Percentiles rank a stretch among this genome's conserved stretches.
Evolutionary conservation across 2,797 vertebrate genomes (phyloP).

Genomic region (Amniataba percoides): DNA sequence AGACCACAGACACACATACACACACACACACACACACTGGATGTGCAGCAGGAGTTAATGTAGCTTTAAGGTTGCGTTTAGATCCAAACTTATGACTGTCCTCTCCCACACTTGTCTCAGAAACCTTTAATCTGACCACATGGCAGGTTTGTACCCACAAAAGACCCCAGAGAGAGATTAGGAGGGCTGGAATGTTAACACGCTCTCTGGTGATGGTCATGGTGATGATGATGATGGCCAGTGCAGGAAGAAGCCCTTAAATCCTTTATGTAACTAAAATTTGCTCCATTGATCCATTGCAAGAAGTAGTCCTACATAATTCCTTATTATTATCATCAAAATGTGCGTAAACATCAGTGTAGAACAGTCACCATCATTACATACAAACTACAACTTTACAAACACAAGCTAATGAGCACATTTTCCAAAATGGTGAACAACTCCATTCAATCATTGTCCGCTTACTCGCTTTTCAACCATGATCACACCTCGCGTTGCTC

Average conservation of each 20-base stretch:
- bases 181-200: slow-evolving; percentile 64
- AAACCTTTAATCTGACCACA: slow-evolving; percentile 72
- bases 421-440: too few relatives aligned
- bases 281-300: background rate
- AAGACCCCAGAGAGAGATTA: slow-evolving; percentile 64
- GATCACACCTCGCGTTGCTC: too few relatives aligned
- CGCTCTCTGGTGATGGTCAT: slow-evolving; percentile 14
- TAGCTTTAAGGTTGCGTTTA: background rate
- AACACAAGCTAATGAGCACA: too few relatives aligned
- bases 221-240: slow-evolving; percentile 36
- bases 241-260: background rate
- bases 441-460: too few relatives aligned
- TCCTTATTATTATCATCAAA: background rate
- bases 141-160: slow-evolving; percentile 48
- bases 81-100: slow-evolving; percentile 14
- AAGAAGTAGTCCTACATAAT: background rate
- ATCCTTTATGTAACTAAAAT: slow-evolving; percentile 7
- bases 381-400: too few relatives aligned
- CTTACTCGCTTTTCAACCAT: too few relatives aligned
- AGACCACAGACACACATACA: background rate
- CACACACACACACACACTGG: background rate
- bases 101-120: slow-evolving; percentile 57
- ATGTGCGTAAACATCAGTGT: background rate
- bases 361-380: background rate
- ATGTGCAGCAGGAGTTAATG: background rate